These are phyloP conservation scores for Sarcophaga caerulescens DNA, from an alignment of 2,888 invertebrate genomes.

Conservation along the genomic window DNA sequence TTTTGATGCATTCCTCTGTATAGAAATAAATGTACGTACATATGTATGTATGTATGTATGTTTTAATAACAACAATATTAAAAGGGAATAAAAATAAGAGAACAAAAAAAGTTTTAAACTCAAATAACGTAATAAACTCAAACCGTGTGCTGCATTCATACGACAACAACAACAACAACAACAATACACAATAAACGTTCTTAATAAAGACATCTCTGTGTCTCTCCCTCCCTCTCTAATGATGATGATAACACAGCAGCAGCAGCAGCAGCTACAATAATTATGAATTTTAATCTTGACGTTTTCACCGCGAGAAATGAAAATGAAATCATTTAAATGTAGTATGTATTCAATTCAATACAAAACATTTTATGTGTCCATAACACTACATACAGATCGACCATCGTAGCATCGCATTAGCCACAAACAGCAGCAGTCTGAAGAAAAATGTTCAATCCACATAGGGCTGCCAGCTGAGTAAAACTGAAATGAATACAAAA, in stretches of 20 bases:
- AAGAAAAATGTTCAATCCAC: neutral
- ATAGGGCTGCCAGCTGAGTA: neutral
- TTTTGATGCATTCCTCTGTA: slow-evolving; percentile 60
- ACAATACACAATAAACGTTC: slow-evolving; percentile 24
- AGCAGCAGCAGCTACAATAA: slow-evolving; percentile 62
- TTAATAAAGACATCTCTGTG: slow-evolving; percentile 62
- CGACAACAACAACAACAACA: neutral
- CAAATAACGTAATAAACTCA: slow-evolving; percentile 56
- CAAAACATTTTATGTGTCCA: slow-evolving; percentile 62
- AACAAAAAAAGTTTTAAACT: neutral
- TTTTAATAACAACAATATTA: slow-evolving; percentile 18
- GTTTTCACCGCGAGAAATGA: slow-evolving; percentile 62
- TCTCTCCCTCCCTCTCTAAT: neutral
- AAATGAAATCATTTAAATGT: slow-evolving; percentile 66
- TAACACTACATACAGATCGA: neutral
- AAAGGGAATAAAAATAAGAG: neutral
- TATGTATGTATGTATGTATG: neutral
- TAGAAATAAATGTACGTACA: too few species aligned
- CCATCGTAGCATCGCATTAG: too few species aligned
- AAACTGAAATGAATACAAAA: neutral
- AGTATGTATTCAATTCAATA: slow-evolving; percentile 57
- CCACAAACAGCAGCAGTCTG: too few species aligned
- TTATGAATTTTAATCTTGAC: slow-evolving; percentile 66
- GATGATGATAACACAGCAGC: slow-evolving; percentile 46
- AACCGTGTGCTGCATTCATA: neutral